These are phyloP conservation scores for Microplitis demolitor DNA, from an alignment of 1,140 invertebrate species.

Conservation along the genomic window DNA sequence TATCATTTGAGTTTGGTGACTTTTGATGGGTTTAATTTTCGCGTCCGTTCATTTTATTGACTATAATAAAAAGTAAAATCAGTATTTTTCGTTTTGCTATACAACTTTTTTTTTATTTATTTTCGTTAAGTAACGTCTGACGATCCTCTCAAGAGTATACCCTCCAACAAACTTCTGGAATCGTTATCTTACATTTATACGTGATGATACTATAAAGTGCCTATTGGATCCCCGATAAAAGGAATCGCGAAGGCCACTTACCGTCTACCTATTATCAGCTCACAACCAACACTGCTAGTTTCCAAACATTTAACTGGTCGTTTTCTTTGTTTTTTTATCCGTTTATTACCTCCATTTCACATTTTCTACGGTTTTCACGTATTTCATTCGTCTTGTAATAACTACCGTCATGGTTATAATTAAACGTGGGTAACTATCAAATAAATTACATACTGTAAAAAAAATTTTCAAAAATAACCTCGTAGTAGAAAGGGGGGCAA, in stretches of 20 bases:
- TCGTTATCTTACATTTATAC: not conserved
- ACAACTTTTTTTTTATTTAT: too few species aligned
- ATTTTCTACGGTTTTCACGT: not conserved
- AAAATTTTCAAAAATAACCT: too few species aligned
- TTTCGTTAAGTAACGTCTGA: not conserved
- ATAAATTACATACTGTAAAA: too few species aligned
- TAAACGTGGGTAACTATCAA: too few species aligned
- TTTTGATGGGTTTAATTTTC: too few species aligned
- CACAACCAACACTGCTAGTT: not conserved
- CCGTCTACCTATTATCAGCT: not conserved
- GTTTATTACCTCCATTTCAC: not conserved
- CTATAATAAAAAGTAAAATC: too few species aligned
- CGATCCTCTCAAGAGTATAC: not conserved
- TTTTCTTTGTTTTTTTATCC: not conserved
- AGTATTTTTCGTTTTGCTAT: too few species aligned
- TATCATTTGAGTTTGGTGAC: too few species aligned
- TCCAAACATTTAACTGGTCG: not conserved
- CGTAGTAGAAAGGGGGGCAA: too few species aligned
- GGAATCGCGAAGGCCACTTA: not conserved
- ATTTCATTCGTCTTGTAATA: too few species aligned
- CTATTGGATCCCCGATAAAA: not conserved
- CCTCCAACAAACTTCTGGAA: not conserved
- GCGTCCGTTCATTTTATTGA: too few species aligned
- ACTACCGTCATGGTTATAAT: too few species aligned
- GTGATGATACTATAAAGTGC: not conserved